These are phyloP conservation scores for Aurelia coerulea DNA, from an alignment of 30 jellyfish, hydroid and myxozoan species.

Conservation along the genomic window DNA sequence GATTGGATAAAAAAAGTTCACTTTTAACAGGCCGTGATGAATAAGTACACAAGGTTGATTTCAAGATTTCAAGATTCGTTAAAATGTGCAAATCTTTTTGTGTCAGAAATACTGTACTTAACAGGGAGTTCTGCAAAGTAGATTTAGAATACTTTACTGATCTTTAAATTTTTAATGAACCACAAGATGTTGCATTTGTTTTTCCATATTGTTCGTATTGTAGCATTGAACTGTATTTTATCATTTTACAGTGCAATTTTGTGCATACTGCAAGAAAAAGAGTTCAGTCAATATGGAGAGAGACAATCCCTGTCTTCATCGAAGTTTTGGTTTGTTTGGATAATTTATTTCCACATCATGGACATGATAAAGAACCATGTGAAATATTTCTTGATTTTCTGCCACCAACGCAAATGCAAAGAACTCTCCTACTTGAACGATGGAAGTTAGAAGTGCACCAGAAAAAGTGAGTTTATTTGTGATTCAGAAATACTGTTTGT, in stretches of 20 bases:
- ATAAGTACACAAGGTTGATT: no score
- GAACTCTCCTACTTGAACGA: constrained; percentile 65
- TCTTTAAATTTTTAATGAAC: no score
- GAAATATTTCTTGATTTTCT: constrained; percentile 29
- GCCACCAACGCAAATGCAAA: constrained; percentile 27
- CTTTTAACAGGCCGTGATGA: no score
- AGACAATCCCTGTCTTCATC: constrained; percentile 35
- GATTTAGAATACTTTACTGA: no score
- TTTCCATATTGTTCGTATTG: no score
- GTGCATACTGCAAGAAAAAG: constrained; percentile 60
- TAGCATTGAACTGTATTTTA: not conserved
- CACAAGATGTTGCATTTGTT: no score
- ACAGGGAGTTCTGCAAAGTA: no score
- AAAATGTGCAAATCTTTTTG: no score
- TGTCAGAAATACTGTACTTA: no score
- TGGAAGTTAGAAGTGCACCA: constrained; percentile 73
- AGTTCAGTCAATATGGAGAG: constrained; percentile 27
- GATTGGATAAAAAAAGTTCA: no score
- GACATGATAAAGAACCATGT: constrained; percentile 35
- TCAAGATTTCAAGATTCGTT: no score
- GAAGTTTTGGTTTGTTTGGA: constrained; percentile 77
- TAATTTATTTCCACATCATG: constrained; percentile 45
- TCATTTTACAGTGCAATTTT: constrained; percentile 68
- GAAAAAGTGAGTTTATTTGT: constrained; percentile 13
- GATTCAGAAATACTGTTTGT: no score